Percentiles rank a stretch among this genome's conserved stretches.
Evolutionary conservation across 2,113 vertebrate species (phyloP).

Genomic region (Nothobranchius kuhntae): DNA sequence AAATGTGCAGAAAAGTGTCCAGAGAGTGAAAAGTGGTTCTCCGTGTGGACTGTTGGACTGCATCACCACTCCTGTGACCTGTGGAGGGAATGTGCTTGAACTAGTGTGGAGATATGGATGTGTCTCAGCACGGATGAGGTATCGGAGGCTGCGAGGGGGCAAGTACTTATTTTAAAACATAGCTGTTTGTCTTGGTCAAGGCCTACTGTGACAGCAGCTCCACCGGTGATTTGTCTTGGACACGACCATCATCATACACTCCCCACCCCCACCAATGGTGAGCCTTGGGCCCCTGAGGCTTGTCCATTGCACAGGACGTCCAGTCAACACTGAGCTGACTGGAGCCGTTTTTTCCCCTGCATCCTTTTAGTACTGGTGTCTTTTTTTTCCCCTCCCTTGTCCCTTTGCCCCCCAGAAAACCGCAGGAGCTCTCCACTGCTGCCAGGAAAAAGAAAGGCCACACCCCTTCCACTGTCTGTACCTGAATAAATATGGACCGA

Average conservation of each 20-base stretch:
- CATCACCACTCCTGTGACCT: constrained; percentile 67
- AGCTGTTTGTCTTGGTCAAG: constrained; percentile 78
- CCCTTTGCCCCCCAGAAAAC: constrained; percentile 68
- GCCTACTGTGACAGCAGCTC: constrained; percentile 71
- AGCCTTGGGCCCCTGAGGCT: constrained; percentile 33
- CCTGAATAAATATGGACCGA: constrained; percentile 79
- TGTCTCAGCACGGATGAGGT: constrained; percentile 54
- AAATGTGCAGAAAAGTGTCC: constrained; percentile 36
- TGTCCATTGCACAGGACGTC: constrained; percentile 56
- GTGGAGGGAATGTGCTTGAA: constrained; percentile 61
- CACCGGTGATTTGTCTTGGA: constrained; percentile 81
- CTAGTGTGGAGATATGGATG: constrained; percentile 60
- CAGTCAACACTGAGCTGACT: constrained; percentile 56
- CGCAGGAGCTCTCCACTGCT: constrained; percentile 61
- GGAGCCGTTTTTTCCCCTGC: constrained; percentile 47
- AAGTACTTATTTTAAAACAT: constrained; percentile 72
- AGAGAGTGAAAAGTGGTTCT: constrained; percentile 63
- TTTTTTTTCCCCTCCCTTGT: constrained; percentile 67
- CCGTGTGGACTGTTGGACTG: constrained; percentile 39
- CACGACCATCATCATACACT: constrained; percentile 45
- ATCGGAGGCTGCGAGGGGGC: constrained; percentile 50
- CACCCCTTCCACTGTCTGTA: constrained; percentile 63
- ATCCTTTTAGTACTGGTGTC: constrained; percentile 45
- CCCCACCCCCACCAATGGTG: constrained; percentile 28
- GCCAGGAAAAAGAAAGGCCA: constrained; percentile 73